A percentile compares a stretch with the other conserved stretches of the same genome.
Evolutionary conservation across 2,113 vertebrate genomes (phyloP).

Genomic region (Stegastes partitus): DNA sequence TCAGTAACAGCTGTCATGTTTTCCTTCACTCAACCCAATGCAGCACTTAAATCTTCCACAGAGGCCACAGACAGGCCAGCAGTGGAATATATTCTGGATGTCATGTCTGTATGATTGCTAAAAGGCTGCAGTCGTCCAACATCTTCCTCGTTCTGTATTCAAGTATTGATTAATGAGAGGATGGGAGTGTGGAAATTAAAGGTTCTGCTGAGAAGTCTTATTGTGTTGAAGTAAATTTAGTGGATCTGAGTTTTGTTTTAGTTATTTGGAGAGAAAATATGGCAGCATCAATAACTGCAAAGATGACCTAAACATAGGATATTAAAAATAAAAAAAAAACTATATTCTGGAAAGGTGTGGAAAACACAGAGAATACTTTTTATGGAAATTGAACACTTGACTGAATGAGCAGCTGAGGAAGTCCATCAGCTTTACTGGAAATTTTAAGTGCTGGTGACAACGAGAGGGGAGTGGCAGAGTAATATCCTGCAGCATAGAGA

Average conservation of each 20-base stretch:
- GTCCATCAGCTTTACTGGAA: neutral
- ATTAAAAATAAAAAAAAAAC: neutral
- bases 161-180: constrained; percentile 42
- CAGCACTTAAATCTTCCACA: neutral
- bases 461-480: neutral
- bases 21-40: constrained; percentile 1
- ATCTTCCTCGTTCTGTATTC: neutral
- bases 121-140: constrained; percentile 50
- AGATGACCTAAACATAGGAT: neutral
- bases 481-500: neutral
- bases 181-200: constrained; percentile 29
- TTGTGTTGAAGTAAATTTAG: constrained; percentile 22
- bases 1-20: constrained; percentile 33
- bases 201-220: constrained; percentile 29
- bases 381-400: neutral
- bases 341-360: too few species aligned
- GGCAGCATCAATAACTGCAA: constrained; percentile 4
- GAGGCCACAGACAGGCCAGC: too few species aligned
- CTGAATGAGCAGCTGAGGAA: neutral
- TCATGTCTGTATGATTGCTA: constrained; percentile 16
- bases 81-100: constrained; percentile 35
- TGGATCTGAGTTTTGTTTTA: constrained; percentile 27
- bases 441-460: neutral
- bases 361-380: neutral
- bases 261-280: constrained; percentile 10